Base-by-base conservation (phyloP, 2,888 invertebrate genomes). In the Hirtodrosophila histrioides region DNA sequence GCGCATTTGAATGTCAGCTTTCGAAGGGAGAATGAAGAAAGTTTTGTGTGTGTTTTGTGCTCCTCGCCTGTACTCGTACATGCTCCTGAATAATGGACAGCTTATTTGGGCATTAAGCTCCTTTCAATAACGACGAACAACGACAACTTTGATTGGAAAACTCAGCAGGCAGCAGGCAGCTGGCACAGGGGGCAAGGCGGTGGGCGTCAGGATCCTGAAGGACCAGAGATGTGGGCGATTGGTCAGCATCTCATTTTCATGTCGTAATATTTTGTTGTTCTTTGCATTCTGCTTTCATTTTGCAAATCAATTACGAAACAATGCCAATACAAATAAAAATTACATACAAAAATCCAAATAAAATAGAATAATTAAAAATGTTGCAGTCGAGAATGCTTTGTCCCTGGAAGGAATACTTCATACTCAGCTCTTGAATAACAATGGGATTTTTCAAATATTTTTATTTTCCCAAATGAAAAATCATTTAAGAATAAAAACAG, bases 101-200 rank as follows among this genome's bases (percentile, higher is more conserved):
- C 81, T 82, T 82, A 82, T 84, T 86, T 86, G 72, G 66, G 84
- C 81, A 82, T 86, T 82, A 82, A 81, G 82, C 85, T 75, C 44
- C 82, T 80, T 84, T 86, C 86, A 86, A 86, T 84, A 86, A 70
- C 78, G 65, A 56, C 68, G 75, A 72, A 66, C 78, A 64, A 76
- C 81, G 84, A 82, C 84, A 86, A 86, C 81, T 86, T 82, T 82
- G 82, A 82, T 82, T 82, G 85, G 78, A 82, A 82, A 82, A 82
- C 84, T 82, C 86, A 57, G 63, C 67, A 41, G 55, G 55, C 64
- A 46, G 55, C 64, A 46, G 10, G 24, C 23, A 44, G 29, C 0
- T 10, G 10, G 7, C n/a, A 4, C 24, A 3, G 40, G 24, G 4
- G 12, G 12, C 17, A 17, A 17, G 17, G 17, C 17, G 17, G 17